These are phyloP conservation scores for Huso huso DNA, from an alignment of 2,797 vertebrate species.

Conservation along the genomic window DNA sequence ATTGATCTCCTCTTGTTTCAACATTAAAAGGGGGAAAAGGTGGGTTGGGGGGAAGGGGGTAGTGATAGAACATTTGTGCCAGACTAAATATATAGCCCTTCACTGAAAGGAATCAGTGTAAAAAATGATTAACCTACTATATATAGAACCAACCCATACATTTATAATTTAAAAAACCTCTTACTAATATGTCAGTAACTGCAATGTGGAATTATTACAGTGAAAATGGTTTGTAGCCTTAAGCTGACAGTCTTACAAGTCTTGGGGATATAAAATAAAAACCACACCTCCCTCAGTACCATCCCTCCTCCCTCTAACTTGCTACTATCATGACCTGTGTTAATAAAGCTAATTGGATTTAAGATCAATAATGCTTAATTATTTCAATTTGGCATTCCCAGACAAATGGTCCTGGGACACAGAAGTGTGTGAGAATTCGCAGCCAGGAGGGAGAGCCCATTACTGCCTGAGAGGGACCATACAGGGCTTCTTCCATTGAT, in stretches of 20 bases:
- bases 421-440: constrained; percentile 56
- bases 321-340: constrained; percentile 71
- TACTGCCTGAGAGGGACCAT: constrained; percentile 66
- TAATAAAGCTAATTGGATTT: constrained; percentile 99
- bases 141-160: constrained; percentile 40
- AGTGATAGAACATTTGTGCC: constrained; percentile 21
- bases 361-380: constrained; percentile 99
- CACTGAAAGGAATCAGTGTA: constrained; percentile 19
- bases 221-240: constrained; percentile 39
- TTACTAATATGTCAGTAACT: constrained; percentile 39
- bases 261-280: constrained; percentile 32
- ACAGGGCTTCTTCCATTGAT: constrained; percentile 76
- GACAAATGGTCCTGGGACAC: constrained; percentile 81
- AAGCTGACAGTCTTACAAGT: constrained; percentile 34
- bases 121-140: constrained; percentile 43
- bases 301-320: constrained; percentile 31
- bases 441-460: constrained; percentile 56
- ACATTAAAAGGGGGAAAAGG: background rate
- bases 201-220: constrained; percentile 40
- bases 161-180: constrained; percentile 43
- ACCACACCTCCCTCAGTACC: constrained; percentile 26
- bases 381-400: constrained; percentile 96
- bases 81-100: constrained; percentile 21
- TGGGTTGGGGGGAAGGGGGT: background rate
- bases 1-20: too few relatives aligned